Conservation (phyloP, 2,113 vertebrate genomes). For the Rhizomys pruinosus region DNA sequence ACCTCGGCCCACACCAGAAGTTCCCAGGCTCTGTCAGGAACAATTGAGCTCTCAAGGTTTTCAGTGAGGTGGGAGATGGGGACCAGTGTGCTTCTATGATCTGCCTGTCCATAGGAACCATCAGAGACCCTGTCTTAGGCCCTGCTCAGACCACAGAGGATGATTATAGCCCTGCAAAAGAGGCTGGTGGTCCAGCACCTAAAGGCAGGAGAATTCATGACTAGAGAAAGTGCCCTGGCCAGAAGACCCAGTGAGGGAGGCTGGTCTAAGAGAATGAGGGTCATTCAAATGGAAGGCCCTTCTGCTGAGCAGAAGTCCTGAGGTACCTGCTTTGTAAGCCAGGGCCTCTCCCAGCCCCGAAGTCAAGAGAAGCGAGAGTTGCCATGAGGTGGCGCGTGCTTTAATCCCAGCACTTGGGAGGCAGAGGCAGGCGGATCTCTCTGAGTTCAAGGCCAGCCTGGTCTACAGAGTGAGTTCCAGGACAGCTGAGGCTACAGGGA, state of each 20-base stretch:
- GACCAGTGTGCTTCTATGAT: background rate
- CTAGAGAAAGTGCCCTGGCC: too few species aligned
- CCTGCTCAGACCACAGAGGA: background rate
- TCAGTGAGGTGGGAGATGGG: background rate
- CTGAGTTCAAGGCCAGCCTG: too few species aligned
- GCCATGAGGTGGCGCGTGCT: too few species aligned
- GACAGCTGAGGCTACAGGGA: too few species aligned
- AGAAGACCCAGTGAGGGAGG: too few species aligned
- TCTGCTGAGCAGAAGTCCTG: background rate
- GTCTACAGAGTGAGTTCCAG: too few species aligned
- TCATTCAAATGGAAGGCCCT: background rate
- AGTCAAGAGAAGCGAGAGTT: too few species aligned
- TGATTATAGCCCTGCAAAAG: accelerated
- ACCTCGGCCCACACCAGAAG: background rate
- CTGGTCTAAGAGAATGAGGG: background rate
- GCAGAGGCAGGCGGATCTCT: too few species aligned
- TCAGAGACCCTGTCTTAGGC: background rate
- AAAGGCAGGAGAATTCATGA: background rate
- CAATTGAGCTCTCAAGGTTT: background rate
- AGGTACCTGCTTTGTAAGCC: background rate
- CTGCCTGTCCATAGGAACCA: background rate
- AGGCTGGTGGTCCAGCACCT: background rate
- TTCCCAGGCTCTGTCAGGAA: background rate
- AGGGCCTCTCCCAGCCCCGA: background rate
- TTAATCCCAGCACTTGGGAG: too few species aligned